These are phyloP conservation scores for Rhynchophorus ferrugineus DNA, from an alignment of 1,140 invertebrate genomes.

Conservation along the genomic window DNA sequence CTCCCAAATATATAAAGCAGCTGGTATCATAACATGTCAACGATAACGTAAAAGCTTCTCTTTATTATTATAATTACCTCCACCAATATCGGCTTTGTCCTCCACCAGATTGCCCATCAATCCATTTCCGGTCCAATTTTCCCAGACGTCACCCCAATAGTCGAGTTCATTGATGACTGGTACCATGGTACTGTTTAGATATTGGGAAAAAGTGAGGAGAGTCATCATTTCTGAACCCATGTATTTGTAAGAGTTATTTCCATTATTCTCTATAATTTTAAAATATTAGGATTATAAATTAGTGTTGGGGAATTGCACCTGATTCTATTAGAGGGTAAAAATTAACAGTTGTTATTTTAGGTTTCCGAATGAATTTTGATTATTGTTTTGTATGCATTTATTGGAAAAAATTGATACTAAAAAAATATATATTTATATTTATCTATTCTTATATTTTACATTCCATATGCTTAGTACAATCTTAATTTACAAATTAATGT, in stretches of 20 bases:
- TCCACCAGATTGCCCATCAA: slow-evolving; percentile 49
- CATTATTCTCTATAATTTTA: not conserved
- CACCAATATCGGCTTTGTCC: slow-evolving; percentile 50
- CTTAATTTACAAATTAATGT: too few relatives aligned
- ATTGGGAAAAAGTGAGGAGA: slow-evolving; percentile 37
- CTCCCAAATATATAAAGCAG: slow-evolving; percentile 53
- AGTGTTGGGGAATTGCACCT: too few relatives aligned
- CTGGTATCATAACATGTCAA: slow-evolving; percentile 33
- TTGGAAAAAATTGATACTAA: too few relatives aligned
- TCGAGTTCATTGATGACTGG: slow-evolving; percentile 43
- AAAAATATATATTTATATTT: too few relatives aligned
- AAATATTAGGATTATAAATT: not conserved
- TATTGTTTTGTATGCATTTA: too few relatives aligned
- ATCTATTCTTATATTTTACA: too few relatives aligned
- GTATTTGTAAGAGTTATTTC: slow-evolving; percentile 9
- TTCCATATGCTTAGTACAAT: too few relatives aligned
- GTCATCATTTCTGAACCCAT: slow-evolving; percentile 41
- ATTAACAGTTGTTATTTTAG: too few relatives aligned
- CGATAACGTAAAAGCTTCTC: too few relatives aligned
- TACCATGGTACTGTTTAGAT: slow-evolving; percentile 46
- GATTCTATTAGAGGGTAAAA: too few relatives aligned
- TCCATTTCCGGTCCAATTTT: slow-evolving; percentile 50
- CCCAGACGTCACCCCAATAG: slow-evolving; percentile 51
- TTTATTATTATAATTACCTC: too few relatives aligned
- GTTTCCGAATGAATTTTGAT: too few relatives aligned